phyloP scores from a whole-genome alignment of 2,113 vertebrate genomes.

The Mustela lutreola region DNA sequence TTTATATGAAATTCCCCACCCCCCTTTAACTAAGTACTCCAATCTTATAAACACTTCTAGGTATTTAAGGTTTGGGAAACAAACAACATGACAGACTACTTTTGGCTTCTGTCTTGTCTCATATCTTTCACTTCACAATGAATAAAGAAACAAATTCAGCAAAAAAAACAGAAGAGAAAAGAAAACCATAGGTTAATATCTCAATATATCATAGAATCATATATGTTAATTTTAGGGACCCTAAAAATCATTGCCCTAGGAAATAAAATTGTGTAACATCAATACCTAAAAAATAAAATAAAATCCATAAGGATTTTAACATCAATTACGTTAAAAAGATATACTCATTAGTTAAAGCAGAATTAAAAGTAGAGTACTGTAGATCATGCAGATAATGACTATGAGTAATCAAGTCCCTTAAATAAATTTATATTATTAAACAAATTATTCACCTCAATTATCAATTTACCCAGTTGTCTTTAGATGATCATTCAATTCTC shows the following conservation, averaged over 20 bases:
- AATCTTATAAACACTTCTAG: not conserved
- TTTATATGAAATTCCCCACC: not conserved
- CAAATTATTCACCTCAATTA: constrained; percentile 64
- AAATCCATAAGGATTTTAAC: constrained; percentile 20
- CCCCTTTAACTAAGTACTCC: not conserved
- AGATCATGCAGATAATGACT: constrained; percentile 56
- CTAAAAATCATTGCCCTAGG: not conserved
- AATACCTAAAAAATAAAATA: not conserved
- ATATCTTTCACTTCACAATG: not conserved
- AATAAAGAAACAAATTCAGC: not conserved
- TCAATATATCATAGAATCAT: not conserved
- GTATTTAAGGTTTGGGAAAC: not conserved
- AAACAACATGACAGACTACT: not conserved
- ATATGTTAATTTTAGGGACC: not conserved
- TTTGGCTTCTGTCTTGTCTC: not conserved
- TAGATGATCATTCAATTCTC: constrained; percentile 42
- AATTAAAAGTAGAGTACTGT: constrained; percentile 53
- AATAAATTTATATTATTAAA: constrained; percentile 68
- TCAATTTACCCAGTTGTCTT: constrained; percentile 58
- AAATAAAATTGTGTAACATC: not conserved
- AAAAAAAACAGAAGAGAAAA: constrained; percentile 15
- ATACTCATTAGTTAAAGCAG: constrained; percentile 50
- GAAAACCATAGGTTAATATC: not conserved
- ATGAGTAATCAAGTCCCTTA: constrained; percentile 56
- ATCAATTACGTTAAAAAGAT: constrained; percentile 44